A percentile compares a stretch with the other conserved stretches of the same genome.
phyloP scores from a whole-genome alignment of 2,888 invertebrate species.

The Chrysolina americana region DNA sequence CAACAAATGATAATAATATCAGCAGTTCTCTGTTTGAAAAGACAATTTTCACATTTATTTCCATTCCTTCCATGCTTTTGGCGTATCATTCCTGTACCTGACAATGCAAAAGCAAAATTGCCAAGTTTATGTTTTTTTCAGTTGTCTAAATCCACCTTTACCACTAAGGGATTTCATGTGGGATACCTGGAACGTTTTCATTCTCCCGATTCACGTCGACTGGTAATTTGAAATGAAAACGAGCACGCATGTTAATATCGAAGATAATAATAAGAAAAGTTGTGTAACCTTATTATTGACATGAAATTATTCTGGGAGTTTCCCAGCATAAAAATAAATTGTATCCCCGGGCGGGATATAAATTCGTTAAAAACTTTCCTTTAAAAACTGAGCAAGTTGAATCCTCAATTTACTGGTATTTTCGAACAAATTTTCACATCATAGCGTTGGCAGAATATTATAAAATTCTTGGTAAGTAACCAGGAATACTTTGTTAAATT shows the following conservation, averaged over 20 bases:
- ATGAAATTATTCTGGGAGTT: conserved; percentile 58
- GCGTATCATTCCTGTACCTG: no score
- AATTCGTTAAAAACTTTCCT: conserved; percentile 53
- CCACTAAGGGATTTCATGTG: not conserved
- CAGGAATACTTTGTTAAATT: no score
- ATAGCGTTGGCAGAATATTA: conserved; percentile 32
- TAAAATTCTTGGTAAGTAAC: no score
- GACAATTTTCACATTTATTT: no score
- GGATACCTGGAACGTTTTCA: not conserved
- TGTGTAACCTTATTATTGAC: conserved; percentile 62
- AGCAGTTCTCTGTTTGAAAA: no score
- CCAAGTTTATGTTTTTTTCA: not conserved
- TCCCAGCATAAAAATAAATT: conserved; percentile 58
- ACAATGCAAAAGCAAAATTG: not conserved
- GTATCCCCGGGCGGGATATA: conserved; percentile 55
- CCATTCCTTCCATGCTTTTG: no score
- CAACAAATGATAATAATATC: no score
- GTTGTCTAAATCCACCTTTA: not conserved
- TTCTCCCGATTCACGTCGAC: conserved; percentile 7
- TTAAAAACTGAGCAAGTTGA: conserved; percentile 42
- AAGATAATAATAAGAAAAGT: conserved; percentile 64
- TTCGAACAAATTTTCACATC: conserved; percentile 40
- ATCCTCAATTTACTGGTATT: conserved; percentile 40
- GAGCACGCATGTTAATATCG: conserved; percentile 52
- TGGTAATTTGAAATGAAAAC: conserved; percentile 38